Evolutionary conservation across 1,140 invertebrate species (phyloP).

Genomic region (Heliconius hermathena): DNA sequence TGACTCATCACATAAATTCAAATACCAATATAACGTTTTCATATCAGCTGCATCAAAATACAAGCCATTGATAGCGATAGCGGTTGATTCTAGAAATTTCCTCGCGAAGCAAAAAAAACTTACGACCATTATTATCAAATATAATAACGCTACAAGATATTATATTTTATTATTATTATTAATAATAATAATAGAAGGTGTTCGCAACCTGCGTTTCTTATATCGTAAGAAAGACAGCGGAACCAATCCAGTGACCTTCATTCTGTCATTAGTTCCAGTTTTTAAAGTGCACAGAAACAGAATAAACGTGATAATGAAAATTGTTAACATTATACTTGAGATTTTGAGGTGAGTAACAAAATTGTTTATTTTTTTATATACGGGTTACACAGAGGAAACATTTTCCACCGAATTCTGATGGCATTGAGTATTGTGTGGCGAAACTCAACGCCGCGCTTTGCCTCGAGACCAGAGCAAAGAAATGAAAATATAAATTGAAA

Average conservation of each 20-base stretch:
- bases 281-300: slow-evolving; percentile 19
- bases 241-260: slow-evolving; percentile 30
- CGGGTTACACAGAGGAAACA: too few species aligned
- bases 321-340: not conserved
- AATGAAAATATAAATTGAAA: too few species aligned
- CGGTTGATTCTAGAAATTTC: not conserved
- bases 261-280: slow-evolving; percentile 29
- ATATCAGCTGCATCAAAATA: not conserved
- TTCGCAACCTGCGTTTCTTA: slow-evolving; percentile 2
- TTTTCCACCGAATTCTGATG: too few species aligned
- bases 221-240: slow-evolving; percentile 25
- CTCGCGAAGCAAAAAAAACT: not conserved
- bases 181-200: not conserved
- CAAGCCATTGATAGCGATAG: not conserved
- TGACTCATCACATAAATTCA: not conserved
- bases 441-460: too few species aligned
- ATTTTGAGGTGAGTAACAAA: not conserved
- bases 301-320: slow-evolving; percentile 13
- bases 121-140: not conserved
- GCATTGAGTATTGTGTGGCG: too few species aligned
- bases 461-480: too few species aligned
- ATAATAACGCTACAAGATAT: not conserved
- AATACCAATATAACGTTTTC: not conserved
- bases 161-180: not conserved
- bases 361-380: too few species aligned